Percentiles rank a stretch among this genome's conserved stretches.
phyloP scores from a whole-genome alignment of 2,888 invertebrate species.

The Dastarcus helophoroides region DNA sequence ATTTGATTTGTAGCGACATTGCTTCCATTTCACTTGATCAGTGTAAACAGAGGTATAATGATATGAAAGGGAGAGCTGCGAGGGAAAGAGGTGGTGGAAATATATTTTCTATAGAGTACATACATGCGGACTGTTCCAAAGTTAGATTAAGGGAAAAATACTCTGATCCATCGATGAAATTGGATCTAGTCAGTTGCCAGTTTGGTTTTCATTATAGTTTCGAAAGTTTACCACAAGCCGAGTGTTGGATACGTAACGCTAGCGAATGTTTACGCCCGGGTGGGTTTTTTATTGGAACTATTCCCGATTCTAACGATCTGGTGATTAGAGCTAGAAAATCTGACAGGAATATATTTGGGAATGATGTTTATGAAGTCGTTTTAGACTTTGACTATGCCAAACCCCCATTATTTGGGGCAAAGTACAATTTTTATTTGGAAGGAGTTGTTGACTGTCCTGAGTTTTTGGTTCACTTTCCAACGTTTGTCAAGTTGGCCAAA shows the following conservation, averaged over 20 bases:
- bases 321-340: slow-evolving; percentile 58
- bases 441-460: slow-evolving; percentile 98
- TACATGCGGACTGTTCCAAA: slow-evolving; percentile 86
- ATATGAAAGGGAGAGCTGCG: slow-evolving; percentile 40
- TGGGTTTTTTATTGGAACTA: slow-evolving; percentile 94
- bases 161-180: slow-evolving; percentile 61
- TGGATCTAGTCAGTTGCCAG: slow-evolving; percentile 92
- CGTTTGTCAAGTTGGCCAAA: slow-evolving; percentile 60
- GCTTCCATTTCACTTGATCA: slow-evolving; percentile 88
- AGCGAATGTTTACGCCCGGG: slow-evolving; percentile 80
- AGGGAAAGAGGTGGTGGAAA: slow-evolving; percentile 27
- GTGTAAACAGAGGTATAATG: slow-evolving; percentile 72
- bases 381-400: slow-evolving; percentile 55
- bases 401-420: slow-evolving; percentile 85
- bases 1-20: slow-evolving; percentile 85
- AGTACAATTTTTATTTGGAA: slow-evolving; percentile 91
- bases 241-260: slow-evolving; percentile 86
- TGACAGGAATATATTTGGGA: slow-evolving; percentile 55
- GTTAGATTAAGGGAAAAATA: slow-evolving; percentile 65
- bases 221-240: slow-evolving; percentile 77
- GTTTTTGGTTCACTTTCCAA: slow-evolving; percentile 89
- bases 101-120: slow-evolving; percentile 77
- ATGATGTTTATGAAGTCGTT: slow-evolving; percentile 65
- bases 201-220: slow-evolving; percentile 98
- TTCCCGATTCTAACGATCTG: slow-evolving; percentile 88